Conservation (phyloP, 2,888 invertebrate genomes). For the Eristalis arbustorum region DNA sequence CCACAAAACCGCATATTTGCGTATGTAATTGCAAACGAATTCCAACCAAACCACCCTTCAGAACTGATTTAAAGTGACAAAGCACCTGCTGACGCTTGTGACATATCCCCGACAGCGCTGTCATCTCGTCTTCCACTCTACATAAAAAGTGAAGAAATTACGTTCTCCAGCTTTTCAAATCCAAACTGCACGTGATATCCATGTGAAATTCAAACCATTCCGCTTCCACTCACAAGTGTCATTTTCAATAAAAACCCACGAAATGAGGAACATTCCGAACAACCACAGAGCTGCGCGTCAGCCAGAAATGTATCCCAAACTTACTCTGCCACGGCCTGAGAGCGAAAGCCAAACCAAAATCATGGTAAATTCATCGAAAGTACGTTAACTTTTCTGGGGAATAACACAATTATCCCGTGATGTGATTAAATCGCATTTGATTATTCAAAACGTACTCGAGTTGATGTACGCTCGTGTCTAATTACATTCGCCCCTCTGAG, state of each 20-base stretch:
- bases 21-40: neutral
- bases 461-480: constrained; percentile 30
- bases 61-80: neutral
- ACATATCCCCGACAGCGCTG: neutral
- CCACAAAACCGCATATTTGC: neutral
- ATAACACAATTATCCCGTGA: constrained; percentile 36
- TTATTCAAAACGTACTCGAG: constrained; percentile 34
- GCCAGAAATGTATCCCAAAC: neutral
- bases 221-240: constrained; percentile 1
- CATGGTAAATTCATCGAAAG: constrained; percentile 13
- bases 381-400: constrained; percentile 30
- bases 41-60: neutral
- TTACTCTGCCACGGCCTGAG: neutral
- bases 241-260: constrained; percentile 2
- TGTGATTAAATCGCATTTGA: constrained; percentile 46
- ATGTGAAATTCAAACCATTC: neutral
- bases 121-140: neutral
- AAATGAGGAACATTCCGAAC: neutral
- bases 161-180: neutral
- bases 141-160: neutral
- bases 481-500: constrained; percentile 20
- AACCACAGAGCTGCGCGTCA: constrained; percentile 3
- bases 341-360: neutral
- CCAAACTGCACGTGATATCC: neutral
- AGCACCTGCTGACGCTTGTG: neutral